Evolutionary conservation across 2,888 invertebrate genomes (phyloP).

Genomic region (Tiliacea citrago): DNA sequence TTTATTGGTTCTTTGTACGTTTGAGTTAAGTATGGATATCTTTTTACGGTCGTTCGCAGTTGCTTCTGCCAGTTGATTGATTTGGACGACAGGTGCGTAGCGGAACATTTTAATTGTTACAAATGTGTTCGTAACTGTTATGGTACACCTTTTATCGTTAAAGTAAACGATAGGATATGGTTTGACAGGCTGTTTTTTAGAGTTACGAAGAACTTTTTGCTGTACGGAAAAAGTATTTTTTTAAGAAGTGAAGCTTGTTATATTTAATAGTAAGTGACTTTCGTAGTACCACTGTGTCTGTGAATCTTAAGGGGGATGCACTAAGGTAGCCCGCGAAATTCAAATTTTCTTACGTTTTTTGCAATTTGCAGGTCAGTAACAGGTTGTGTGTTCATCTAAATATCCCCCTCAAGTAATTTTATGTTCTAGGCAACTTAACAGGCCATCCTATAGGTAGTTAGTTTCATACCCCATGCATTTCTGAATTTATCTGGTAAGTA

Average conservation of each 20-base stretch:
- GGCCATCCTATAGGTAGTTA: background rate
- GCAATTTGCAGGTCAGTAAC: no score
- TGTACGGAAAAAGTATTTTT: background rate
- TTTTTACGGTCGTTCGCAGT: constrained; percentile 64
- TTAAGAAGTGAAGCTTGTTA: background rate
- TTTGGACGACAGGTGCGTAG: constrained; percentile 71
- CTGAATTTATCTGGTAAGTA: background rate
- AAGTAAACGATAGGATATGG: constrained; percentile 17
- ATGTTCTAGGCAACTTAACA: background rate
- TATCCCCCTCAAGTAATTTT: background rate
- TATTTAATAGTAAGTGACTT: background rate
- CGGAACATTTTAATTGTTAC: constrained; percentile 67
- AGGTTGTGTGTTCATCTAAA: no score
- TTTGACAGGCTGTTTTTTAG: background rate
- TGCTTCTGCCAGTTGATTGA: constrained; percentile 61
- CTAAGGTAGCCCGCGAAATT: no score
- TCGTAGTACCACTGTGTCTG: background rate
- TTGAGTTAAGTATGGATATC: constrained; percentile 46
- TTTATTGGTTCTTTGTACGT: constrained; percentile 27
- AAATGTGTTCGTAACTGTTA: constrained; percentile 54
- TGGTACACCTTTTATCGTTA: constrained; percentile 30
- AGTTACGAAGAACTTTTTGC: background rate
- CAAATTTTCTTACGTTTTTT: no score
- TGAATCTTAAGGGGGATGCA: no score
- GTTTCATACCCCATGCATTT: background rate